Evolutionary conservation across 1,140 invertebrate genomes (phyloP), one percentile per base, ranked within the genome.

Genomic region (Drosophila ironensis): DNA sequence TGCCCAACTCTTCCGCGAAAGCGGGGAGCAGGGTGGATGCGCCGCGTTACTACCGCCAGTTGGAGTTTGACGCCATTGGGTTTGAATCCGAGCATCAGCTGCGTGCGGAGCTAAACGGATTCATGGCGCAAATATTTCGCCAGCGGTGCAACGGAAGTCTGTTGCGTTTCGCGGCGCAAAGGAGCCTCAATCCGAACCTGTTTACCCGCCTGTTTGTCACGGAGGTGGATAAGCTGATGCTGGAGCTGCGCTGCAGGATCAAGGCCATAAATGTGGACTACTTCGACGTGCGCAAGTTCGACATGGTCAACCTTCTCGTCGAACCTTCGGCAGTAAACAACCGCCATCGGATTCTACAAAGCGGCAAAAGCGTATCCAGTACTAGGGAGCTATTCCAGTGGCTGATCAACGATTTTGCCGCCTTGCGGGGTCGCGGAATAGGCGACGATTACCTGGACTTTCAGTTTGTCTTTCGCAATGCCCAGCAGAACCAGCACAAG

Each of bases 361-460:
- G 9, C 11, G 47, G 38, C 0, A 48, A 76, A 0, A 16, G 17
- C 9, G 22, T 88, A 9, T 45, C 40, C 4, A 71, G 20, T 11
- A 88, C 84, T 9, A 44, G 60, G 4, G 78, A 88, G 3, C n/a
- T 88, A 8, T 69, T 53, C n/a, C 67, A 80, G 7, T 88, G 84
- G 84, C 40, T 88, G 4, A 42, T 64, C 7, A 66, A 63, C 8
- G 75, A 84, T 9, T 84, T 77, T 6, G 27, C 24, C 9, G 1
- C 20, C 1, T 8, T 88, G 4, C 30, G 75, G 1, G 24, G 4
- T 1, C 56, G 61, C 2, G 52, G 45, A 6, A 54, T 40, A 2
- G 84, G 86, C 2, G 76, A 86, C 40, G 84, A 88, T 4, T 86
- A 64, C 37, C 42, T 88, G 4, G 68, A 88, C 24, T 20, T 88